A percentile compares a stretch with the other conserved stretches of the same genome.
Conservation (phyloP, 2,888 invertebrate genomes). For the Ochropleura plecta region DNA sequence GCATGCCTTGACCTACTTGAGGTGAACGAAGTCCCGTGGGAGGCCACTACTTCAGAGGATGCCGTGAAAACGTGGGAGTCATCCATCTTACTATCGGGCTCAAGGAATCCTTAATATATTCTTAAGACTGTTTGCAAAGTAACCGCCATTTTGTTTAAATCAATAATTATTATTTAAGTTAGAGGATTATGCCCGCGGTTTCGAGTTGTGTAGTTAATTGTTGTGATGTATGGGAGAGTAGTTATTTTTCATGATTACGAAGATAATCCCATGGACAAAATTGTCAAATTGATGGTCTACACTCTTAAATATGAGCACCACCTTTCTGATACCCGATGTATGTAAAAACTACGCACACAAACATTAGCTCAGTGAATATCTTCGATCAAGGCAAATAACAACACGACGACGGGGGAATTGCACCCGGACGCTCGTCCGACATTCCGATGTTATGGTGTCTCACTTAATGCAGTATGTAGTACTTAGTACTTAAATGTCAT, state of each 20-base stretch:
- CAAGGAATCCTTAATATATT: conserved; percentile 33
- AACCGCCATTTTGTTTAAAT: conserved; percentile 11
- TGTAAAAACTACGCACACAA: conserved; percentile 25
- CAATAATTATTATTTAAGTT: neutral
- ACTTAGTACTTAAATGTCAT: conserved; percentile 32
- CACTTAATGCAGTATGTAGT: conserved; percentile 16
- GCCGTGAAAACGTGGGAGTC: conserved; percentile 45
- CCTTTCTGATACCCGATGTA: neutral
- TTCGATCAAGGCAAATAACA: conserved; percentile 32
- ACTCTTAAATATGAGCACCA: too few species aligned
- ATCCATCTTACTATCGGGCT: conserved; percentile 59
- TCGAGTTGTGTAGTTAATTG: too few species aligned
- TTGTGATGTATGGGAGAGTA: too few species aligned
- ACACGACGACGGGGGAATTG: conserved; percentile 15
- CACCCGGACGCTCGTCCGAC: conserved; percentile 33
- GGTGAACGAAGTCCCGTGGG: conserved; percentile 54
- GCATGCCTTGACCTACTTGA: conserved; percentile 59
- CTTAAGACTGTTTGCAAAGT: conserved; percentile 31
- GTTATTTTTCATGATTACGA: too few species aligned
- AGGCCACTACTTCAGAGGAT: conserved; percentile 40
- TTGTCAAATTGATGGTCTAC: too few species aligned
- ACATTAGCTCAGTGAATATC: conserved; percentile 9
- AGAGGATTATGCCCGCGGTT: too few species aligned
- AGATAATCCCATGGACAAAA: too few species aligned
- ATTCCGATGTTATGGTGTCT: conserved; percentile 36